Base-by-base conservation (phyloP, 53 echinoderm and acorn worm genomes). In the Echinarachnius parma region DNA sequence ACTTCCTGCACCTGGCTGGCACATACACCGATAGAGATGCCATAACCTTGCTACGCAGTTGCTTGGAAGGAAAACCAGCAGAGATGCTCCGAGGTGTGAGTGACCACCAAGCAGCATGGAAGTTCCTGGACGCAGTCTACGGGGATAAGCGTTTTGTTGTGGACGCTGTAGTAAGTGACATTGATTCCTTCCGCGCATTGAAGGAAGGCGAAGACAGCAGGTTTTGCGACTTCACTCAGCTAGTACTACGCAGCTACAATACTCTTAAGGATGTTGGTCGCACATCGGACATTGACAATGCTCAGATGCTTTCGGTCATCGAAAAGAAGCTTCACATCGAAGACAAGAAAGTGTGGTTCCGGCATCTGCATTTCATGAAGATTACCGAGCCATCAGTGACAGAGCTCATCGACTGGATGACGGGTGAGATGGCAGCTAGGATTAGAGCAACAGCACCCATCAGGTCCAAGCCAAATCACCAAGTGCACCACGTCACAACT, bases 371-470 rank as follows among this genome's bases (percentile, higher is more conserved):
- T 5, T 14, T 9, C 5, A 65, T 44, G 46, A 48, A 5, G 34
- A 49, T 21, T 3, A n/a, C 19, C 0, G 50, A 66, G 49, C 5
- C 50, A 20, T 8, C 67, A 30, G 50, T 66, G 3, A 4, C 67
- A 23, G 31, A 21, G 8, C 76, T 88, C 9, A 61, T 88, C 7
- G 56, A 56, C 18, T 83, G 61, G 76, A 48, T 89, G 48, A 59
- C 75, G 37, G 21, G 36, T 0, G 83, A 88, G 25, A 83, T 83
- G 83, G 80, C 79, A 9, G 65, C 83, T 2, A 22, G 83, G 24
- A 66, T 75, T 8, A 65, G 80, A 36, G 88, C 75, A 48, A 76
- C 80, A 23, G 88, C 88, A 27, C 68, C 83, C 15, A 30, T 79
- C 26, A 37, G 80, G 53, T 20, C 75, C 3, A 72, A 81, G 2